Base-by-base conservation (phyloP, 2,113 vertebrate species). In the Brevimyrus niger region DNA sequence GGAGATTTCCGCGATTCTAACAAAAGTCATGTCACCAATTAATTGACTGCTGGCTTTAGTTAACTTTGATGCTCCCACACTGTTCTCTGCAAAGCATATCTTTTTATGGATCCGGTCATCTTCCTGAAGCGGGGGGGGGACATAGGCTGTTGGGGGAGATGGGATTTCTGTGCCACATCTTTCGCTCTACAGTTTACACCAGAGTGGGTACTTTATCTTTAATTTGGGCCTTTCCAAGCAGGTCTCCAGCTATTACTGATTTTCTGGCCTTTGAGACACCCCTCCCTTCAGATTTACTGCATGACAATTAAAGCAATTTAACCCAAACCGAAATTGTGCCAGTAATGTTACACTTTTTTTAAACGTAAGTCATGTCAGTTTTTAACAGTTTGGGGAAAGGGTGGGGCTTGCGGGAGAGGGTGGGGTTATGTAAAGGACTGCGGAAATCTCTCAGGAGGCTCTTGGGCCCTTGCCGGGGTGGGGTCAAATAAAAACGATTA, bases 401-500 rank as follows among this genome's bases (percentile, higher is more conserved):
- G 10, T 73, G 3, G 65, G 31, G n/a, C 27, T 31, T 76, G n/a
- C 31, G 31, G 69, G 10, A 31, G 27, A 38, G 31, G 69, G 69
- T 76, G 69, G 69, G 44, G 46, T n/a, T 46, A n/a, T 85, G 42
- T 35, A 51, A 51, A 51, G 27, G 47, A 86, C 35, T 27, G 84
- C 4, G 23, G 23, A 48, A 48, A 50, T 53, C 73, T 80, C 42
- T 42, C 7, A 19, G 86, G 46, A 61, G 53, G 3, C 2, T 53
- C 47, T 31, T 35, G 27, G 23, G 85, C 4, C n/a, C 44, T 27
- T 9, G 15, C 46, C 13, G 15, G 51, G 76, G 50, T 42, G 48
- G 88, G 35, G 9, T 83, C 46, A 53, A 86, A 86, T 53, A 86
- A 89, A 89, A 89, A 42, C 21, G 50, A 84, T 84, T 47, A 89